phyloP scores from a whole-genome alignment of 2,888 invertebrate genomes.

The Oligia strigilis region DNA sequence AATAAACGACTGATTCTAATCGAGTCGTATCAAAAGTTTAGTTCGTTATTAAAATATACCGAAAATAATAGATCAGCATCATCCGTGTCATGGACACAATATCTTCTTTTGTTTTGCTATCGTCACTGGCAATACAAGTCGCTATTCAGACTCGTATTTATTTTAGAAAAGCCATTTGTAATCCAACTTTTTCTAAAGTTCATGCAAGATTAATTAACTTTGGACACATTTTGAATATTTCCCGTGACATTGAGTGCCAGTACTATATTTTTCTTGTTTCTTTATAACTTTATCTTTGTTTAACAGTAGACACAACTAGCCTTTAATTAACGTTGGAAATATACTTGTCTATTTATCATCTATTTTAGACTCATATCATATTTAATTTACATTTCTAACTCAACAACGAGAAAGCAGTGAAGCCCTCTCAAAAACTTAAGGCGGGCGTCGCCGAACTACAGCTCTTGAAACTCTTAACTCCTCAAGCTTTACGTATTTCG shows the following conservation, averaged over 20 bases:
- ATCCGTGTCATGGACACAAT: not conserved
- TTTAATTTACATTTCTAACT: slow-evolving; percentile 13
- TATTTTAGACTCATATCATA: not conserved
- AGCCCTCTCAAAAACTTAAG: slow-evolving; percentile 43
- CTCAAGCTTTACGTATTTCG: slow-evolving; percentile 41
- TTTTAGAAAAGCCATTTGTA: not conserved
- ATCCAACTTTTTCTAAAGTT: slow-evolving; percentile 1
- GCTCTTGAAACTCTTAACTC: slow-evolving; percentile 38
- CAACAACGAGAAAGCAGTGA: slow-evolving; percentile 18
- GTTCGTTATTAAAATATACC: not conserved
- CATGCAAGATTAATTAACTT: slow-evolving; percentile 9
- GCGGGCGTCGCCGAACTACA: slow-evolving; percentile 35
- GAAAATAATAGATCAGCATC: not conserved
- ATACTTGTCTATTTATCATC: not conserved
- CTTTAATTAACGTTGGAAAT: not conserved
- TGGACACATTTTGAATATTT: slow-evolving; percentile 31
- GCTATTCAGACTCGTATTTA: not conserved
- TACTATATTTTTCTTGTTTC: not conserved
- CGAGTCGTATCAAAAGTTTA: not conserved
- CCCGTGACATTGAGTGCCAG: not conserved
- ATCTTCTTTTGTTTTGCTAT: not conserved
- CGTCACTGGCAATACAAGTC: not conserved
- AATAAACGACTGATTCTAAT: slow-evolving; percentile 13
- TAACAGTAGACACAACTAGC: not conserved
- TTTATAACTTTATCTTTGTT: not conserved